Percentiles rank a stretch among this genome's conserved stretches.
Evolutionary conservation across 2,797 vertebrate species (phyloP).

Genomic region (Chanos chanos): DNA sequence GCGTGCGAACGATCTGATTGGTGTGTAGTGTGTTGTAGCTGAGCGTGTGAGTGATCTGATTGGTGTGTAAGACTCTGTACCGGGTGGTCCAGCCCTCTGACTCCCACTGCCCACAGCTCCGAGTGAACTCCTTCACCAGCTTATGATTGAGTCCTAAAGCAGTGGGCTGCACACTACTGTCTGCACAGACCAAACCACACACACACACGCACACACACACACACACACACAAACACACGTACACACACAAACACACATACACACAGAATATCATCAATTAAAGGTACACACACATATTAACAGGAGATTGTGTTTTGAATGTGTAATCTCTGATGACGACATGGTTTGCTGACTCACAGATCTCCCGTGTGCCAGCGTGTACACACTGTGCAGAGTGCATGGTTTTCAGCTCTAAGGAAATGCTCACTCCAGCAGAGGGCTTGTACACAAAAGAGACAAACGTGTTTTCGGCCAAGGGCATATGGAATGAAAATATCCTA

Average conservation of each 20-base stretch:
- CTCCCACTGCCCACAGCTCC: conserved; percentile 49
- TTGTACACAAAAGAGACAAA: conserved; percentile 81
- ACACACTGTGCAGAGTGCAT: conserved; percentile 52
- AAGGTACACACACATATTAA: not conserved
- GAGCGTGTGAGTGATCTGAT: too few species aligned
- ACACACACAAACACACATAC: not conserved
- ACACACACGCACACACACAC: conserved; percentile 1
- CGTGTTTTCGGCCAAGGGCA: conserved; percentile 66
- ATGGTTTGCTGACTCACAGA: conserved; percentile 61
- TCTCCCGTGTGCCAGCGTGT: conserved; percentile 29
- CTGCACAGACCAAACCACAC: conserved; percentile 40
- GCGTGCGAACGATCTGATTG: too few species aligned
- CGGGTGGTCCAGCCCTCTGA: conserved; percentile 60
- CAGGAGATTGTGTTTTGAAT: not conserved
- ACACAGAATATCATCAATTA: not conserved
- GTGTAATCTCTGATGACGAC: not conserved
- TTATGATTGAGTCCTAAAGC: conserved; percentile 42
- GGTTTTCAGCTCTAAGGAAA: conserved; percentile 77
- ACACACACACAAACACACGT: conserved; percentile 17
- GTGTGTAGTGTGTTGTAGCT: too few species aligned
- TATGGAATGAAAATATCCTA: conserved; percentile 86
- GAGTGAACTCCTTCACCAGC: conserved; percentile 52
- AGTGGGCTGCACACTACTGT: conserved; percentile 46
- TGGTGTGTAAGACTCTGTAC: conserved; percentile 47
- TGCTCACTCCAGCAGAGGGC: conserved; percentile 48